Conservation (phyloP, 2,113 vertebrate genomes). For the Ploceus nigricollis region DNA sequence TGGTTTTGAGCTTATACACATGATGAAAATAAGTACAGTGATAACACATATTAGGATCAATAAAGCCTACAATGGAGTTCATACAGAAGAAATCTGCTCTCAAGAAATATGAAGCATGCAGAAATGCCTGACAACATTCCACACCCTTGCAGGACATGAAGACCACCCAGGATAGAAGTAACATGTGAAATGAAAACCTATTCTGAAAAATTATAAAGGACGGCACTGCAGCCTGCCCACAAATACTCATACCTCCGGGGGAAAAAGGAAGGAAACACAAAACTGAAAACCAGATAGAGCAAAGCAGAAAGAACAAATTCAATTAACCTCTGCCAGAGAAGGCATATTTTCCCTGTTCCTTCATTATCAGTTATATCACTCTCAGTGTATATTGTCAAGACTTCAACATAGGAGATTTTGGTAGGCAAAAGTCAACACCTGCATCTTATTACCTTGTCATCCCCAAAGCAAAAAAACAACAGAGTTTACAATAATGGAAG, state of each 20-base stretch:
- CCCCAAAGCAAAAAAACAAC: background rate
- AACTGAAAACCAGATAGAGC: background rate
- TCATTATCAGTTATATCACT: background rate
- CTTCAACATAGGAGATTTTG: background rate
- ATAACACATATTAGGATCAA: background rate
- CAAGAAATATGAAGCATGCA: background rate
- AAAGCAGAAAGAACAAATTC: background rate
- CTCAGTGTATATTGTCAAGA: background rate
- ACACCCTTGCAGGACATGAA: background rate
- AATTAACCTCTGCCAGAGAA: background rate
- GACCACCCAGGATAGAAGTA: background rate
- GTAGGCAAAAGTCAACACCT: background rate
- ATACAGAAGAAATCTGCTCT: background rate
- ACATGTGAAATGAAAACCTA: background rate
- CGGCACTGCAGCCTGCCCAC: background rate
- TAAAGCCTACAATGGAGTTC: background rate
- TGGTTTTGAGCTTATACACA: background rate
- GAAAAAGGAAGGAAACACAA: background rate
- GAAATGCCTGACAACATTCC: background rate
- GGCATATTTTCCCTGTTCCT: background rate
- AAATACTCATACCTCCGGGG: background rate
- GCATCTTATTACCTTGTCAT: background rate
- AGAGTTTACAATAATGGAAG: background rate
- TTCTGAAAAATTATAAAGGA: background rate
- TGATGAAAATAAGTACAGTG: background rate